Base-by-base conservation (phyloP, 2,888 invertebrate species). In the Lagria hirta region DNA sequence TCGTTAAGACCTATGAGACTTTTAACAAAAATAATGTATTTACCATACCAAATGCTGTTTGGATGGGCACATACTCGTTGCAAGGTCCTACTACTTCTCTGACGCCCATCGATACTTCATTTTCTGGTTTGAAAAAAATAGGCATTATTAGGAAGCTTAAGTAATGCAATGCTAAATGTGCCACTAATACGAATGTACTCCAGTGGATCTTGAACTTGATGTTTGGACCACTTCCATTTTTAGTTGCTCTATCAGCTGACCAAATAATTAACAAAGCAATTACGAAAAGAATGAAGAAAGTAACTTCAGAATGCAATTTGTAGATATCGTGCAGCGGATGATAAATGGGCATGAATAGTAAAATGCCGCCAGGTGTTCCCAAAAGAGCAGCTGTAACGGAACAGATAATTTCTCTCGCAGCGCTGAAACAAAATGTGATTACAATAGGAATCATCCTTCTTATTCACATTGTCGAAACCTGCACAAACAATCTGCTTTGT, bases 21-120 rank as follows among this genome's bases (percentile, higher is more conserved):
- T n/a, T n/a, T n/a, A n/a, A n/a, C n/a, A n/a, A n/a, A n/a, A 28
- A 8, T 15, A 8, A 18, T 30, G 36, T 43, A 62, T 70, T 70
- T 64, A 85, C 85, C 73, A 79, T 76, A 55, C 86, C 86, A 62
- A 84, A 80, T 2, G 82, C 79, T 4, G 85, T 84, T 28, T 75
- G 74, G 3, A 87, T 73, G 0, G 77, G 72, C 3, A 76, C 70
- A 23, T 72, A 71, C 54, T 81, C 75, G 49, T 83, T 71, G 67
- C 88, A 89, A 1, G 84, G 79, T 2, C 89, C 89, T 11, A 86
- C 78, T 1, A 82, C 81, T 68, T 90, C 85, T 61, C 87, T 87
- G 3, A 86, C 70, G 0, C 88, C 89, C 2, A 78, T 73, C 0
- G 86, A 80, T 46, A 82, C 70, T 61, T 86, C 83, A 24, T 76